A percentile compares a stretch with the other conserved stretches of the same genome.
Conservation (phyloP, 2,888 invertebrate genomes). For the Cryptocephalus primarius region DNA sequence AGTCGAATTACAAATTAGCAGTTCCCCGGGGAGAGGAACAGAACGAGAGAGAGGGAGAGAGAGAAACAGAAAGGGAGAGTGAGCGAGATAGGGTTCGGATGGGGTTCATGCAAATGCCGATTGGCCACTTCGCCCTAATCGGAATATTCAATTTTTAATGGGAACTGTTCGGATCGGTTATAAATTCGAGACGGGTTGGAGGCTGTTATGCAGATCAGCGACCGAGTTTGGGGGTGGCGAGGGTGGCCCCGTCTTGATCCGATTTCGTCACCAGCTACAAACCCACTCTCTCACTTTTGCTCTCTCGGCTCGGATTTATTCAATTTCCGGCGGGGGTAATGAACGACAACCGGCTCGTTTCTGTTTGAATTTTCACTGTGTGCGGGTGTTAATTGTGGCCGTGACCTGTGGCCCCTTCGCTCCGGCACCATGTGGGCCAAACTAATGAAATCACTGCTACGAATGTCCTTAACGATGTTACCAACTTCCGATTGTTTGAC, state of each 20-base stretch:
- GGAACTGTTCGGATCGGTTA: too few relatives aligned
- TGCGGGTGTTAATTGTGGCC: constrained; percentile 16
- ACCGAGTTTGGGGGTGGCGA: too few relatives aligned
- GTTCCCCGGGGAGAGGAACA: constrained; percentile 22
- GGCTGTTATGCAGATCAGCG: too few relatives aligned
- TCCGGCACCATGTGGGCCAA: constrained; percentile 10
- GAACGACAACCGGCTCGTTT: constrained; percentile 22
- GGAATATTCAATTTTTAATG: too few relatives aligned
- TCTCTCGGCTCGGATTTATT: constrained; percentile 24
- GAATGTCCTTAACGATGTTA: constrained; percentile 8
- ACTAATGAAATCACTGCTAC: constrained; percentile 14
- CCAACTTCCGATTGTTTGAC: not conserved
- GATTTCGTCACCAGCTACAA: too few relatives aligned
- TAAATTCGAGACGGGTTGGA: too few relatives aligned
- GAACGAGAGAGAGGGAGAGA: not conserved
- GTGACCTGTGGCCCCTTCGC: constrained; percentile 10
- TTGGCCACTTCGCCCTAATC: constrained; percentile 31
- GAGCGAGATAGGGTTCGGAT: too few relatives aligned
- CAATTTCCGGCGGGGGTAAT: constrained; percentile 29
- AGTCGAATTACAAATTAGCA: constrained; percentile 36
- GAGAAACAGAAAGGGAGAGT: too few relatives aligned
- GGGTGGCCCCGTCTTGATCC: too few relatives aligned
- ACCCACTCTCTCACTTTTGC: too few relatives aligned
- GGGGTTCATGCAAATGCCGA: constrained; percentile 33
- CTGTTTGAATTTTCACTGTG: not conserved